These are phyloP conservation scores for Pygocentrus nattereri DNA, from an alignment of 2,797 vertebrate species.

Conservation along the genomic window DNA sequence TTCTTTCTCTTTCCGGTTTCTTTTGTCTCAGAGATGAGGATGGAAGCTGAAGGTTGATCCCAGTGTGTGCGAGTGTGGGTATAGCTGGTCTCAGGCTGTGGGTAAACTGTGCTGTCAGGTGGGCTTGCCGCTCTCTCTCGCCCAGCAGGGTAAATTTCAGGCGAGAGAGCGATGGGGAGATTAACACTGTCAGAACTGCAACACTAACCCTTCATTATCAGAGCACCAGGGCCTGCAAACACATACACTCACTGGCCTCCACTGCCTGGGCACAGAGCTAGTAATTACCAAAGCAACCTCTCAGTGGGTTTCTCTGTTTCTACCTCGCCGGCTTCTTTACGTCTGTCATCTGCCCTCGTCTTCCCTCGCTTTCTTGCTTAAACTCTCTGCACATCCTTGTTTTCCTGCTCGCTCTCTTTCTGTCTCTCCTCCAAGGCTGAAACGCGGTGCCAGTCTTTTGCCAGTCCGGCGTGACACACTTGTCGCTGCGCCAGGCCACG, in stretches of 20 bases:
- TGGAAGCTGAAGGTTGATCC: constrained; percentile 60
- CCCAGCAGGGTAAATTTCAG: constrained; percentile 67
- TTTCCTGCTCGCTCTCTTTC: constrained; percentile 39
- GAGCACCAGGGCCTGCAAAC: constrained; percentile 74
- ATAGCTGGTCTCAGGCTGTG: constrained; percentile 61
- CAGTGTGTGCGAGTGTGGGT: constrained; percentile 33
- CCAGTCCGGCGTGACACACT: constrained; percentile 65
- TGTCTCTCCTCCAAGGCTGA: constrained; percentile 55
- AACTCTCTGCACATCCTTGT: constrained; percentile 44
- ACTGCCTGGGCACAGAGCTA: constrained; percentile 76
- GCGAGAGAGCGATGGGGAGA: constrained; percentile 73
- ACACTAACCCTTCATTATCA: constrained; percentile 85
- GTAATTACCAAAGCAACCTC: constrained; percentile 83
- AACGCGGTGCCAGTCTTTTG: constrained; percentile 60
- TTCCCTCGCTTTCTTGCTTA: constrained; percentile 5
- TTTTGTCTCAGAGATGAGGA: constrained; percentile 56
- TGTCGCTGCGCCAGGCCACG: constrained; percentile 61
- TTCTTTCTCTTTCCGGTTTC: constrained; percentile 35
- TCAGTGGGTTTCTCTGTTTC: constrained; percentile 59
- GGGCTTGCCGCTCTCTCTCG: constrained; percentile 64
- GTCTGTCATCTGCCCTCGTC: constrained; percentile 26
- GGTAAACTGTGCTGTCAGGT: constrained; percentile 73
- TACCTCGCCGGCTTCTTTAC: constrained; percentile 48
- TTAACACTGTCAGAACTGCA: constrained; percentile 83
- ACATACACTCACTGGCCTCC: constrained; percentile 75